Evolutionary conservation across 1,140 invertebrate genomes (phyloP).

Genomic region (Hyles euphorbiae): DNA sequence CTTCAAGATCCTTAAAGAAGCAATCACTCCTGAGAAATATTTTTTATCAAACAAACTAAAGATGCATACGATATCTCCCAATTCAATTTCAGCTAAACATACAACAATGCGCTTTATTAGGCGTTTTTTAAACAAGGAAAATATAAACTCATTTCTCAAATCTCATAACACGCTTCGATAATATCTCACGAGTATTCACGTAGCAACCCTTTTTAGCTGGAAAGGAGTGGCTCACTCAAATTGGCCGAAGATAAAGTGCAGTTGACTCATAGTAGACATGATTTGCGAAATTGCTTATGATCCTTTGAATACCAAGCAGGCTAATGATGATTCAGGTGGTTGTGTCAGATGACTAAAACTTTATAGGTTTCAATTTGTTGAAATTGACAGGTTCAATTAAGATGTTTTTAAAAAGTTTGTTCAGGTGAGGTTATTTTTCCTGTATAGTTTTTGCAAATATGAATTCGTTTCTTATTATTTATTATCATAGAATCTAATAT

Average conservation of each 20-base stretch:
- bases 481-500: too few species aligned
- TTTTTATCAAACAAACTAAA: too few species aligned
- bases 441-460: too few species aligned
- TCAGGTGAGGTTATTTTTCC: too few species aligned
- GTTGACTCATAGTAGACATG: slow-evolving; percentile 54
- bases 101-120: too few species aligned
- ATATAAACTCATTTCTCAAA: slow-evolving; percentile 8
- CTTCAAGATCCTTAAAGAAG: too few species aligned
- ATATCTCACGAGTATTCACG: slow-evolving; percentile 38
- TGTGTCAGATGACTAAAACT: not conserved
- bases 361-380: not conserved
- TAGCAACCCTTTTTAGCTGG: slow-evolving; percentile 28
- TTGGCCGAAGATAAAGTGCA: slow-evolving; percentile 30
- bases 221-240: slow-evolving; percentile 29
- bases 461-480: too few species aligned
- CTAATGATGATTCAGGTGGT: slow-evolving; percentile 23
- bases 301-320: slow-evolving; percentile 51
- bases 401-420: too few species aligned
- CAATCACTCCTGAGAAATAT: too few species aligned
- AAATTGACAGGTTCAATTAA: not conserved
- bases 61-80: too few species aligned
- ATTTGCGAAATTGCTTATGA: slow-evolving; percentile 49
- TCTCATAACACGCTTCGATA: slow-evolving; percentile 28
- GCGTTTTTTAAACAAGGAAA: not conserved
- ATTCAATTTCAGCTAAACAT: too few species aligned